Percentiles rank a stretch among this genome's conserved stretches.
Evolutionary conservation across 2,797 vertebrate species (phyloP).

Genomic region (Cryptoprocta ferox): DNA sequence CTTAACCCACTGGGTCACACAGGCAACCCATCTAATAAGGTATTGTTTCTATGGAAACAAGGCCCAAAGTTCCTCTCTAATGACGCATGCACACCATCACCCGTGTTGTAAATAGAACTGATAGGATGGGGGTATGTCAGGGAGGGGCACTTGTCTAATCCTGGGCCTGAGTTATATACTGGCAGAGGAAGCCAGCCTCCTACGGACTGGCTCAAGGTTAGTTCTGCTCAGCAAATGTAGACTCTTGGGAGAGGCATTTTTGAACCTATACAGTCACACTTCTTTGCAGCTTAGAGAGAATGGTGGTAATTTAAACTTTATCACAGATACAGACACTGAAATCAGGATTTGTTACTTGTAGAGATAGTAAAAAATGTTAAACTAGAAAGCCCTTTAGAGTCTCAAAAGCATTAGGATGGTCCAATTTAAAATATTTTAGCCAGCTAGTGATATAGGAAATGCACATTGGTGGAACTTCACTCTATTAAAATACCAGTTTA

Average conservation of each 20-base stretch:
- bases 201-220: background rate
- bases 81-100: background rate
- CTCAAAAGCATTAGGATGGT: background rate
- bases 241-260: background rate
- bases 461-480: no score
- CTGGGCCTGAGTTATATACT: background rate
- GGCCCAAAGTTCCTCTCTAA: background rate
- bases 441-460: no score
- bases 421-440: background rate
- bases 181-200: background rate
- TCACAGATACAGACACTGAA: background rate
- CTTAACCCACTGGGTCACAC: no score
- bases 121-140: background rate
- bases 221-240: background rate
- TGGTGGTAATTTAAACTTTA: background rate
- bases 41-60: background rate
- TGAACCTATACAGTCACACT: no score
- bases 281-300: background rate
- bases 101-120: background rate
- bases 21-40: background rate
- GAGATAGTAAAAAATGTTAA: background rate
- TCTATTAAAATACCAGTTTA: background rate
- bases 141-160: no score
- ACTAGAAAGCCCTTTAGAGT: background rate
- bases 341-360: background rate